A percentile compares a stretch with the other conserved stretches of the same genome.
phyloP scores from a whole-genome alignment of 2,888 invertebrate genomes.

The Euspilapteryx auroguttella region DNA sequence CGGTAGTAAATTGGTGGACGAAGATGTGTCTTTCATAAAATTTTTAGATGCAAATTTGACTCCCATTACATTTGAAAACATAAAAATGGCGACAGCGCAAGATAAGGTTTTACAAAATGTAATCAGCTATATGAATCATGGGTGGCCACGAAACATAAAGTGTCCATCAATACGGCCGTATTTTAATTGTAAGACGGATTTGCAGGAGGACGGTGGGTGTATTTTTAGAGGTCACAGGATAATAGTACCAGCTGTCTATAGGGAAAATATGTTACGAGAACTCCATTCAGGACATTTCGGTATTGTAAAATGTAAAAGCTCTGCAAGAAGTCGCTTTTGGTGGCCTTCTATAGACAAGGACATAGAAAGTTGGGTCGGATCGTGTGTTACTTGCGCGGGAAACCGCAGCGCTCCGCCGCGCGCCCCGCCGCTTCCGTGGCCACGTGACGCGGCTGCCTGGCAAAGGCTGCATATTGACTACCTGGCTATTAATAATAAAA shows the following conservation, averaged over 20 bases:
- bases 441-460: conserved; percentile 77
- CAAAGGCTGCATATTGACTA: conserved; percentile 67
- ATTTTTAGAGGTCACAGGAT: neutral
- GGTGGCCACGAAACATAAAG: conserved; percentile 10
- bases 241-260: neutral
- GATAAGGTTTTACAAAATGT: conserved; percentile 8
- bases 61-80: conserved; percentile 6
- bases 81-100: conserved; percentile 4
- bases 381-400: too few relatives aligned
- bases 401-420: too few relatives aligned
- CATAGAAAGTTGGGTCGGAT: too few relatives aligned
- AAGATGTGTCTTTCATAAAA: neutral
- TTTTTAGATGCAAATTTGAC: conserved; percentile 4
- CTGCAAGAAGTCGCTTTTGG: conserved; percentile 10
- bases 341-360: conserved; percentile 10
- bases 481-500: conserved; percentile 50
- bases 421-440: conserved; percentile 13
- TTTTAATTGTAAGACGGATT: too few relatives aligned
- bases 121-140: conserved; percentile 7
- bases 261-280: conserved; percentile 1
- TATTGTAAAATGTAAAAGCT: conserved; percentile 9
- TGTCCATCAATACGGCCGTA: too few relatives aligned
- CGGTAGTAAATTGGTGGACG: neutral
- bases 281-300: conserved; percentile 7
- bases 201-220: neutral